Evolutionary conservation across 2,797 vertebrate species (phyloP).

Genomic region (Amazona ochrocephala): DNA sequence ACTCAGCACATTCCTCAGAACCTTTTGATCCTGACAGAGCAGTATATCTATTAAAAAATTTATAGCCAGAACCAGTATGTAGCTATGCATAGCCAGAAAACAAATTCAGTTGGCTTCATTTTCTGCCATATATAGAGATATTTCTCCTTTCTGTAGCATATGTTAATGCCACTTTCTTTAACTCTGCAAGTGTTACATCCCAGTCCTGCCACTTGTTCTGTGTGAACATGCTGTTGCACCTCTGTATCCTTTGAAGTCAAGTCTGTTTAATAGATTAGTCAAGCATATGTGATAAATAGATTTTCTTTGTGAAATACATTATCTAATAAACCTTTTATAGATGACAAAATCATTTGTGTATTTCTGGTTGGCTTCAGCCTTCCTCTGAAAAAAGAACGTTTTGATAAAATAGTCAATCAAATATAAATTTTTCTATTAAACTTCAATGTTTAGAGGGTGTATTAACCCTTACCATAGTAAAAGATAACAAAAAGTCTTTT

Average conservation of each 20-base stretch:
- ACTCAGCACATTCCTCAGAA: conserved; percentile 6
- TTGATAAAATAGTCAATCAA: conserved; percentile 48
- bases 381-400: conserved; percentile 52
- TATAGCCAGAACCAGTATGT: not conserved
- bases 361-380: conserved; percentile 48
- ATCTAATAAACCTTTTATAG: conserved; percentile 47
- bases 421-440: conserved; percentile 26
- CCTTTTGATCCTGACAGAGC: conserved; percentile 38
- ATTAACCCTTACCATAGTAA: not conserved
- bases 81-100: not conserved
- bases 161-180: conserved; percentile 36
- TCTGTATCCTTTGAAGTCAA: conserved; percentile 47
- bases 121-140: conserved; percentile 1
- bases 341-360: not conserved
- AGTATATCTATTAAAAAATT: conserved; percentile 1
- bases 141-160: conserved; percentile 10
- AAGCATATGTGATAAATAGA: conserved; percentile 52
- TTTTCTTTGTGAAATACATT: conserved; percentile 57
- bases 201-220: conserved; percentile 28
- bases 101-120: not conserved
- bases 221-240: not conserved
- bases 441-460: not conserved
- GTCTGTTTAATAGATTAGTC: conserved; percentile 59
- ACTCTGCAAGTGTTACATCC: conserved; percentile 13
- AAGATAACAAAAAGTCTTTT: conserved; percentile 30